A percentile compares a stretch with the other conserved stretches of the same genome.
phyloP scores from a whole-genome alignment of 2,797 vertebrate species.

The Sebastiscus albofasciatus region DNA sequence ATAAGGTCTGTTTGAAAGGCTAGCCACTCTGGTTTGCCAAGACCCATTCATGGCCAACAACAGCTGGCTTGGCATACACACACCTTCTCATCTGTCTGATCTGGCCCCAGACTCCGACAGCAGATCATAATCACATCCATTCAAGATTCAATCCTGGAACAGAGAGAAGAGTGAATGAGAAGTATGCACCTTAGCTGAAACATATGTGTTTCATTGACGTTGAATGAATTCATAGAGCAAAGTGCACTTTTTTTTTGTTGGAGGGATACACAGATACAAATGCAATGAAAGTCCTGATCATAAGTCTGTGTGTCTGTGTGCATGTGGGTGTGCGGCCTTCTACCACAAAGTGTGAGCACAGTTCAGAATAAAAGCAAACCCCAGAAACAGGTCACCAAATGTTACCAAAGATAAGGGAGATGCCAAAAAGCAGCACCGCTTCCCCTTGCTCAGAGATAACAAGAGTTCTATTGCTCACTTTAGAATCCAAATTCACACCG shows the following conservation, averaged over 20 bases:
- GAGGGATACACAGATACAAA: constrained; percentile 22
- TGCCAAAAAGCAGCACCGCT: constrained; percentile 19
- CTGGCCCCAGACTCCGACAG: constrained; percentile 72
- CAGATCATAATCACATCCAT: constrained; percentile 76
- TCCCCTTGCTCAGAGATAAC: constrained; percentile 43
- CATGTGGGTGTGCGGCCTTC: not conserved
- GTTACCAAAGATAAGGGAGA: constrained; percentile 53
- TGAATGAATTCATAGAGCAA: constrained; percentile 47
- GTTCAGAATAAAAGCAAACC: constrained; percentile 51
- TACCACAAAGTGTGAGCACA: constrained; percentile 18
- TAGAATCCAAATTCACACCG: not conserved
- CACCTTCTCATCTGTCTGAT: constrained; percentile 73
- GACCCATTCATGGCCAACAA: constrained; percentile 67
- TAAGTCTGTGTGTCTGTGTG: not conserved
- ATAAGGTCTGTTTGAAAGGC: constrained; percentile 72
- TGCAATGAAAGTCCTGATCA: constrained; percentile 32
- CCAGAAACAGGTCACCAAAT: constrained; percentile 42
- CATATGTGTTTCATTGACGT: constrained; percentile 58
- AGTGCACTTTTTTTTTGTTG: constrained; percentile 53
- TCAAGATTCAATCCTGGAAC: constrained; percentile 75
- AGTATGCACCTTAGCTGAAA: constrained; percentile 39
- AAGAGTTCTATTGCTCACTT: not conserved
- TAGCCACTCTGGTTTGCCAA: constrained; percentile 60
- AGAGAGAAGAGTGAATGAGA: constrained; percentile 57
- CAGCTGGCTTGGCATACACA: constrained; percentile 73